Base-by-base conservation (phyloP, 2,113 vertebrate genomes). In the Taxidea taxus region DNA sequence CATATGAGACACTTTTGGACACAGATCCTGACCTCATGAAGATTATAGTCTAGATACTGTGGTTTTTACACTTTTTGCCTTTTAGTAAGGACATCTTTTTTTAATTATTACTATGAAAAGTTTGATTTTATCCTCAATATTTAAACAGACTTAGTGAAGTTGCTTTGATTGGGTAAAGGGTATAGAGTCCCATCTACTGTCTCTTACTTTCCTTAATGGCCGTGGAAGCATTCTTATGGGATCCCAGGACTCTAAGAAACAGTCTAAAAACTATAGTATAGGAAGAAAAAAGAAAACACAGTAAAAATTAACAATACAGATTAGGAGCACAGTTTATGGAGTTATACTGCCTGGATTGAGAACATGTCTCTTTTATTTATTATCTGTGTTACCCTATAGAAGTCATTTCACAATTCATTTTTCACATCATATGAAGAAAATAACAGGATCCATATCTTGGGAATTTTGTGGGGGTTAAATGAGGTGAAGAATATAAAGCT, bases 231-330 rank as follows among this genome's bases (percentile, higher is more conserved):
- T 87, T 89, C 51, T 90, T 14, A 74, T 58, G 80, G 58, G 47
- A 42, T 88, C 37, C 25, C 16, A 86, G 58, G 37, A 31, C 64
- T 97, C 77, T 91, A 14, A 84, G 13, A 54, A 94, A 64, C 3
- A 93, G n/a, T 87, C 90, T 82, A 21, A 89, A 95, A 86, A 82
- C 51, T 20, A 94, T 39, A 72, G 47, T 88, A 72, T 95, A 62
- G 39, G 62, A 42, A 44, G n/a, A 68, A 70, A 70, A 54, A n/a
- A 80, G 34, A 37, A n/a, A 83, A 68, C 47, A 60, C 1, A 5
- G 39, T 23, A 85, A 86, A 94, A 81, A 70, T 23, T 85, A 42
- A 78, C 77, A 51, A 21, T 87, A 39, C 10, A 87, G 11, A 3
- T 90, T 90, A 78, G 20, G 39, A 94, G 9, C 11, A 74, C 34